Conservation (phyloP, 2,797 vertebrate species). For the Columba guinea region DNA sequence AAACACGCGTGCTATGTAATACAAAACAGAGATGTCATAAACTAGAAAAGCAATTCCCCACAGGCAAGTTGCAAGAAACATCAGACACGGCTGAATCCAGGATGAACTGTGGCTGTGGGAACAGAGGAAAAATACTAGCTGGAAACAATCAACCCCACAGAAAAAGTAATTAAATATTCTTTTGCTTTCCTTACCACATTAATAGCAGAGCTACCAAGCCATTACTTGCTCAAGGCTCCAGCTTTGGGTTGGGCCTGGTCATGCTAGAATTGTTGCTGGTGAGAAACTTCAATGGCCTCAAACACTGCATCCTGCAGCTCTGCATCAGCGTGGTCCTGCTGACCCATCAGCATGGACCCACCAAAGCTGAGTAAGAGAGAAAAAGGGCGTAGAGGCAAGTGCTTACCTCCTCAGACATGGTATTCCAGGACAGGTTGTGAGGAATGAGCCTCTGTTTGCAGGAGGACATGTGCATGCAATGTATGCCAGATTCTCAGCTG, state of each 20-base stretch:
- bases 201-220: neutral
- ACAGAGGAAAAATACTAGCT: neutral
- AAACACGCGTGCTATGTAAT: accelerated
- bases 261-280: accelerated
- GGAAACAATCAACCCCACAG: neutral
- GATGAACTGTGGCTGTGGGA: neutral
- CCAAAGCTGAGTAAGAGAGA: neutral
- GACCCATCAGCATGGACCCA: accelerated
- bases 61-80: neutral
- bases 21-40: accelerated
- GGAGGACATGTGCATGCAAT: neutral
- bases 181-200: neutral
- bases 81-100: neutral
- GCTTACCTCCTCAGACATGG: neutral
- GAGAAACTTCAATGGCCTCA: neutral
- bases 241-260: accelerated
- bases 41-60: neutral
- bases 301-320: neutral
- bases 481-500: accelerated
- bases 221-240: neutral
- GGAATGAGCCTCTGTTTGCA: neutral
- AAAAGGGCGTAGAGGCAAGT: neutral
- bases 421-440: neutral
- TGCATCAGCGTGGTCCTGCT: accelerated
- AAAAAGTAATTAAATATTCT: neutral